phyloP scores from a whole-genome alignment of 37 sponge, comb jelly and placozoan species.

The Geodia barretti region DNA sequence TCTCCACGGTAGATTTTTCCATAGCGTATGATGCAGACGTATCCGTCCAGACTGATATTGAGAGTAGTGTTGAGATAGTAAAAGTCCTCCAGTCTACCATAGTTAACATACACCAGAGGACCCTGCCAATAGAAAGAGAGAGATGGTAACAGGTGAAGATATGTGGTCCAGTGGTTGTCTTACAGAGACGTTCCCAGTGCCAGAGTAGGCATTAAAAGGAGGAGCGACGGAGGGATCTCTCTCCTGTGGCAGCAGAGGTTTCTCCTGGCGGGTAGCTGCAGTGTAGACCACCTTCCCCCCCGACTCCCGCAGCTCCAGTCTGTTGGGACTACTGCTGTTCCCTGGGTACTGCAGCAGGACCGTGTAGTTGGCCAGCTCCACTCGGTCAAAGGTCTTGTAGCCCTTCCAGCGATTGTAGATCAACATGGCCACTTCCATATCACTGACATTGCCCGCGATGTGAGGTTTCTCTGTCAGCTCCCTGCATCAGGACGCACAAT shows the following conservation, averaged over 20 bases:
- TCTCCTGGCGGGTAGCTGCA: conserved; percentile 55
- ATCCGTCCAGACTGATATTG: conserved; percentile 34
- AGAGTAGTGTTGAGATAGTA: conserved; percentile 35
- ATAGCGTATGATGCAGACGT: conserved; percentile 85
- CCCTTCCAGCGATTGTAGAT: conserved; percentile 62
- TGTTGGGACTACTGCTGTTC: conserved; percentile 53
- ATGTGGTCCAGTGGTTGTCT: too few species aligned
- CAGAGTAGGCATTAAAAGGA: conserved; percentile 87
- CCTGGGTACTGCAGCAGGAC: conserved; percentile 72
- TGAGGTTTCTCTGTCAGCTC: conserved; percentile 69
- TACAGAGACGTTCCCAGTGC: conserved; percentile 50
- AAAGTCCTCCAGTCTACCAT: conserved; percentile 85
- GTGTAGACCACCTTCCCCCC: conserved; percentile 25
- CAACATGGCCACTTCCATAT: conserved; percentile 56
- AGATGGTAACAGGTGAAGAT: too few species aligned
- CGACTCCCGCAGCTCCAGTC: conserved; percentile 15
- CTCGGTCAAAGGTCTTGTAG: conserved; percentile 60
- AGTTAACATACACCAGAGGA: conserved; percentile 91
- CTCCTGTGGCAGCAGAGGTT: conserved; percentile 64
- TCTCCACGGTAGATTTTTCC: conserved; percentile 80
- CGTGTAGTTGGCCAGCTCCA: conserved; percentile 66
- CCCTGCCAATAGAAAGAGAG: conserved; percentile 43
- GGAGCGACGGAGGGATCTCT: conserved; percentile 65
- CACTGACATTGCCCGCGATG: conserved; percentile 69
- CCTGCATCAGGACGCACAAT: too few species aligned